phyloP scores from a whole-genome alignment of 2,888 invertebrate genomes.

The Spilarctia lutea region DNA sequence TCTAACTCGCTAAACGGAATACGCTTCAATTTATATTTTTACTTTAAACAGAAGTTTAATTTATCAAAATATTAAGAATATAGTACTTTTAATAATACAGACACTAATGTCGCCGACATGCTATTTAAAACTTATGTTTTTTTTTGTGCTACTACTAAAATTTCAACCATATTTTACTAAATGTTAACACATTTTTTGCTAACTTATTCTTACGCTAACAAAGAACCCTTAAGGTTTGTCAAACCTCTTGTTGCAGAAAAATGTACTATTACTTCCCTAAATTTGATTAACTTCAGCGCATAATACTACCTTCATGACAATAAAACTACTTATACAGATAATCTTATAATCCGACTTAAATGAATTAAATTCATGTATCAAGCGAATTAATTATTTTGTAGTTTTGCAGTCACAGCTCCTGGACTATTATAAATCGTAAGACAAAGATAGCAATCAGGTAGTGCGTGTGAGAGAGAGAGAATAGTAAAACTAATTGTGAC shows the following conservation, averaged over 20 bases:
- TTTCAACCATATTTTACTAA: neutral
- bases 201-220: neutral
- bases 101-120: neutral
- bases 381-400: conserved; percentile 19
- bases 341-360: neutral
- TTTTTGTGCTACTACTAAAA: neutral
- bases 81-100: too few species aligned
- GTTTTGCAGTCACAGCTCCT: conserved; percentile 41
- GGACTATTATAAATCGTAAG: conserved; percentile 40
- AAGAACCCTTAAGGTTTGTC: neutral
- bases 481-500: conserved; percentile 46
- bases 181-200: neutral
- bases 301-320: neutral
- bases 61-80: too few species aligned
- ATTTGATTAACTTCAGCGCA: neutral
- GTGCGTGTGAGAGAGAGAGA: conserved; percentile 43
- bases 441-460: conserved; percentile 42
- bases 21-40: too few species aligned
- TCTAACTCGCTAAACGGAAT: too few species aligned
- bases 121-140: neutral
- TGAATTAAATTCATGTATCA: neutral
- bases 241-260: neutral
- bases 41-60: too few species aligned
- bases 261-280: neutral
- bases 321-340: neutral